Evolutionary conservation across 2,113 vertebrate genomes (phyloP), one percentile per base, ranked within the genome.

Genomic region (Equus przewalskii): DNA sequence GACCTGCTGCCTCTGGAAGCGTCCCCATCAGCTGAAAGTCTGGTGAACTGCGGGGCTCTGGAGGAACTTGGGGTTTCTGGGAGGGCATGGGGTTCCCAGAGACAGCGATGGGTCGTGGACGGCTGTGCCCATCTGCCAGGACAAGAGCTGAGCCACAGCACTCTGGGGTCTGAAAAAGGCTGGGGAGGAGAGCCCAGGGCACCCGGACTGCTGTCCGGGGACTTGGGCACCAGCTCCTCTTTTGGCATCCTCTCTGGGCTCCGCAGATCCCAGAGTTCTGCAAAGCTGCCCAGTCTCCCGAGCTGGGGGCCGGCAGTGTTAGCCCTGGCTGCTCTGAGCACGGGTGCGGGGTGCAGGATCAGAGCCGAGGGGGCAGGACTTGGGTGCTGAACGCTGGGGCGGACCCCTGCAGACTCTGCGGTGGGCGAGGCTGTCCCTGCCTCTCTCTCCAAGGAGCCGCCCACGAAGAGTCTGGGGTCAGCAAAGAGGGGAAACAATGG

Each of bases 41-140:
- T 51, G 49, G 2, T 78, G 76, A 88, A 14, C 36, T 30, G n/a
- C 79, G 3, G 24, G 30, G 54, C 7, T 0, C 41, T 30, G 15
- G 49, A 41, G 70, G 73, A 95, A 94, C 72, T 16, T 54, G 82
- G 84, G 67, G 65, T 90, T 88, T 69, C 51, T 7, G 30, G n/a
- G 26, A 5, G 22, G 2, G n/a, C 33, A 0, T 3, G 33, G 18
- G 64, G 51, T 3, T 16, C 1, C 6, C 41, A 11, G 18, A 49
- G 24, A 44, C 18, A 54, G 58, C 33, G 9, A 3, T 18, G 4
- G 41, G 49, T 51, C 49, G 72, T 3, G 6, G 36, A 21, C 18
- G 15, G 6, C 67, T 49, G 36, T 6, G 51, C 62, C 33, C n/a
- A 19, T 36, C 15, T 24, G 41, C 11, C 54, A 44, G 54, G 19